Evolutionary conservation across 2,113 vertebrate genomes (phyloP), one percentile per base, ranked within the genome.

Genomic region (Macaca mulatta): DNA sequence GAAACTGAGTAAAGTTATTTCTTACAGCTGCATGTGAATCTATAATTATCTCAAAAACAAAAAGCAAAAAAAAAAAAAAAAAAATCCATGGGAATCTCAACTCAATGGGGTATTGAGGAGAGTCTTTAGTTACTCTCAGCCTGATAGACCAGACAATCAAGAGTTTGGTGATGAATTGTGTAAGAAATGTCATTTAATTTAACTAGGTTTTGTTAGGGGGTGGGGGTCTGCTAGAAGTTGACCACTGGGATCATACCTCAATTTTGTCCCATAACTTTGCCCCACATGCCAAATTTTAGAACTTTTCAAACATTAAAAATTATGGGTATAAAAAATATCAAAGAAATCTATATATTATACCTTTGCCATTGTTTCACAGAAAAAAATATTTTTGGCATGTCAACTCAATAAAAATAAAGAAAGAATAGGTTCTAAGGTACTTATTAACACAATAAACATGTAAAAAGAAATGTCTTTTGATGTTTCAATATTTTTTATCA

Each of bases 261-360:
- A 18, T 27, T 88, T 77, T 86, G 30, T 14, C 17, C 18, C n/a
- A 16, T 82, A 67, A 57, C 30, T 89, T 59, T 93, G n/a, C 35
- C 50, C 50, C 30, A 78, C 23, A 85, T 35, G 74, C 64, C 55
- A n/a, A 95, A 82, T 55, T 80, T 92, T 88, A 85, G 72, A 85
- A 82, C 85, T 5, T 86, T 50, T 84, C 30, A 48, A 84, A 86
- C 13, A 70, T 93, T 20, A 95, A 94, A 96, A 88, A 67, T 77
- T 48, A 72, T 10, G 12, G 20, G 13, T 35, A 82, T 57, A 35
- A 48, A 55, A 96, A 82, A 59, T 77, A 48, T 64, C 45, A 80
- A 93, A 38, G 30, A 93, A 84, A 43, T 52, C 81, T 38, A 64
- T n/a, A 11, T 84, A 57, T 81, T 50, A 52, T 55, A 43, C 55